Evolutionary conservation across 2,888 invertebrate genomes (phyloP).

Genomic region (Tinea trinotella): DNA sequence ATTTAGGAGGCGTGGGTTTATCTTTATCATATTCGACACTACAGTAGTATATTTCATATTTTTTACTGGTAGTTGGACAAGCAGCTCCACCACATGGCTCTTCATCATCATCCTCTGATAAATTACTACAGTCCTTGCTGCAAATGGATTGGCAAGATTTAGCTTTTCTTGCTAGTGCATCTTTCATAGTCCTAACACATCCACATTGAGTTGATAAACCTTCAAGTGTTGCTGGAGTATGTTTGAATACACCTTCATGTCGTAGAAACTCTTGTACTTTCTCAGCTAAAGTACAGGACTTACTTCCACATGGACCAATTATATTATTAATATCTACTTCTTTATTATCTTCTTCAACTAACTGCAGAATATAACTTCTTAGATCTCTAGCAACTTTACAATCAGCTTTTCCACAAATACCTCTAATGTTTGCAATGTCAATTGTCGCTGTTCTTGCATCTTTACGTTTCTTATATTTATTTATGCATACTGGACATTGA

Average conservation of each 20-base stretch:
- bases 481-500: constrained; percentile 51
- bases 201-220: constrained; percentile 59
- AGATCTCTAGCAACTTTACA: constrained; percentile 58
- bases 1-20: constrained; percentile 24
- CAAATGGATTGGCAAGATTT: constrained; percentile 39
- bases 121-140: constrained; percentile 36
- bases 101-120: constrained; percentile 24
- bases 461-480: constrained; percentile 32
- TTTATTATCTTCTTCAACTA: constrained; percentile 51
- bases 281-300: constrained; percentile 48
- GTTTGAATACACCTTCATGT: constrained; percentile 49
- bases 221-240: constrained; percentile 32
- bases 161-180: constrained; percentile 33
- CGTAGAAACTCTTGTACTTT: constrained; percentile 52
- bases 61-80: not conserved
- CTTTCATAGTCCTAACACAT: constrained; percentile 49
- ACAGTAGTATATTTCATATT: constrained; percentile 52
- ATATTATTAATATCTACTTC: constrained; percentile 46
- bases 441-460: constrained; percentile 33
- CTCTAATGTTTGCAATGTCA: constrained; percentile 56
- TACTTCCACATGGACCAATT: constrained; percentile 60
- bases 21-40: constrained; percentile 45
- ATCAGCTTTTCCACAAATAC: constrained; percentile 57
- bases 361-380: constrained; percentile 51
- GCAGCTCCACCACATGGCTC: not conserved